These are phyloP conservation scores for Pandion haliaetus DNA, from an alignment of 2,113 vertebrate genomes.

Conservation along the genomic window DNA sequence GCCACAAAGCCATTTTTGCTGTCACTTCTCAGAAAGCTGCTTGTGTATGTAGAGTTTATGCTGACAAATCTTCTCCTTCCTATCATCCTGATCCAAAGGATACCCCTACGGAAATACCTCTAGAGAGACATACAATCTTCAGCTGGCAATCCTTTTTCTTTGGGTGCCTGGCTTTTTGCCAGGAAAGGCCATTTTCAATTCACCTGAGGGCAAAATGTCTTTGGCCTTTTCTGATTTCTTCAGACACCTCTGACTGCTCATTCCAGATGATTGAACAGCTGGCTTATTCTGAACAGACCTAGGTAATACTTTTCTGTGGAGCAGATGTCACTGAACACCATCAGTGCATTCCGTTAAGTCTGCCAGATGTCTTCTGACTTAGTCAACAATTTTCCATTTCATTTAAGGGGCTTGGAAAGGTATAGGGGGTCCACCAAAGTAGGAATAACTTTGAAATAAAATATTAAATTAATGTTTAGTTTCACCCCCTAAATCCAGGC, in stretches of 20 bases:
- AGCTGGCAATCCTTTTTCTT: background rate
- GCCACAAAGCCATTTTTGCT: constrained; percentile 12
- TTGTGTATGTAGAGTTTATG: background rate
- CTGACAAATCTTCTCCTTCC: constrained; percentile 1
- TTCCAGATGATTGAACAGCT: constrained; percentile 6
- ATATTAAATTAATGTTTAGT: background rate
- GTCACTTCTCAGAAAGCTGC: background rate
- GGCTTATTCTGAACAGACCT: background rate
- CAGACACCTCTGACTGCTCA: background rate
- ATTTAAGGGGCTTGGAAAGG: background rate
- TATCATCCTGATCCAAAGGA: background rate
- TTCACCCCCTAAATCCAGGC: background rate
- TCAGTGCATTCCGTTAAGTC: background rate
- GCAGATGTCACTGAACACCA: background rate
- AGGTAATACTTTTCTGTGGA: background rate
- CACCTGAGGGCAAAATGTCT: background rate
- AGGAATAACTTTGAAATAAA: background rate
- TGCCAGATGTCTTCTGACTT: background rate
- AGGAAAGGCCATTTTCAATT: background rate
- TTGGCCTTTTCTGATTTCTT: background rate
- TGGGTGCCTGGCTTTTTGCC: background rate
- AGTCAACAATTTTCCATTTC: background rate
- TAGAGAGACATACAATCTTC: background rate
- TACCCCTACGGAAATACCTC: background rate
- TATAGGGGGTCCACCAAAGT: background rate